Evolutionary conservation across 2,113 vertebrate species (phyloP), one percentile per base, ranked within the genome.

Genomic region (Rhynchomys soricoides): DNA sequence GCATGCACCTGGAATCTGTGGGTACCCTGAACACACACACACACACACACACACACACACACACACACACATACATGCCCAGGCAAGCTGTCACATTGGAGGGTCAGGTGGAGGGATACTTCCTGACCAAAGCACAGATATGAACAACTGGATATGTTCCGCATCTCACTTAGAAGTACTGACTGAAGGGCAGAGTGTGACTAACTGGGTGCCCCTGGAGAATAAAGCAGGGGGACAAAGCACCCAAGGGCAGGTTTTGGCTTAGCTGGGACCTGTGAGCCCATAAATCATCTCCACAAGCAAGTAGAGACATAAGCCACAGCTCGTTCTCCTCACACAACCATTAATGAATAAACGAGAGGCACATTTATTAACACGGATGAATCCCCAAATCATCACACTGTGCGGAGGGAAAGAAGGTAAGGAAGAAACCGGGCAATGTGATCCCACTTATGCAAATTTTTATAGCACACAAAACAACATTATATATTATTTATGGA

Each of bases 401-500:
- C 70, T 57, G 68, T 17, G 5, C 22, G 0, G 48, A 52, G 50
- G 37, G 86, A 19, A 86, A 9, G 48, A 88, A 73, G 70, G 52
- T 74, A 26, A 71, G 86, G 68, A 55, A 57, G 48, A 17, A 43
- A 43, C 29, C n/a, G 43, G 16, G n/a, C 86, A 59, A 74, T 31
- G 86, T 59, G 86, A 57, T 89, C 86, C 70, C 50, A 74, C 15
- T 89, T 89, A 89, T 74, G 86, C 70, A 89, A 74, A 74, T 73
- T 89, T 87, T 89, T 89, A 89, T 89, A 89, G 86, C 86, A 57
- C 48, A 43, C 86, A 89, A 73, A 73, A 74, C 86, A 89, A 57
- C 68, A 89, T 89, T 89, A 89, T 31, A 31, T 40, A 73, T 57
- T 74, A 57, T 89, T 89, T 89, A 89, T 73, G 86, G 68, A 57